A percentile compares a stretch with the other conserved stretches of the same genome.
These are phyloP conservation scores for Branchinecta sandiegonensis DNA, from an alignment of 2,888 invertebrate species.

Conservation along the genomic window DNA sequence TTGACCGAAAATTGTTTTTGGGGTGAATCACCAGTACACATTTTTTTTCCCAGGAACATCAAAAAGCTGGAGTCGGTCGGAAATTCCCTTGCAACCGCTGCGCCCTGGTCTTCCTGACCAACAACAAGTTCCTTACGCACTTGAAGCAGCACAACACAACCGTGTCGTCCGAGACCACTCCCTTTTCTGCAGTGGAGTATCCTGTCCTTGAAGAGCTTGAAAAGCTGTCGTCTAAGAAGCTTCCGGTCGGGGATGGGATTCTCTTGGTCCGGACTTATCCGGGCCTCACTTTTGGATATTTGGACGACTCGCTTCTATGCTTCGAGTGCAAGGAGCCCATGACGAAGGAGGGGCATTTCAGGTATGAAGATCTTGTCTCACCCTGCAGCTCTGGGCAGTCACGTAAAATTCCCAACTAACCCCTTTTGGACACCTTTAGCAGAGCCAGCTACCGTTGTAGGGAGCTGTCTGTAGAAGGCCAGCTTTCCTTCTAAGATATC, in stretches of 20 bases:
- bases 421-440: too few relatives aligned
- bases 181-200: background rate
- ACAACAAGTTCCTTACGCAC: background rate
- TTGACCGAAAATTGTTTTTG: too few relatives aligned
- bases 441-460: too few relatives aligned
- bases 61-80: background rate
- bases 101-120: background rate
- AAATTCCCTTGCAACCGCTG: background rate
- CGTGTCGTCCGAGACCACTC: background rate
- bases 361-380: background rate
- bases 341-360: background rate
- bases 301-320: background rate
- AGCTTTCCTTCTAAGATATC: too few relatives aligned
- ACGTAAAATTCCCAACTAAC: too few relatives aligned
- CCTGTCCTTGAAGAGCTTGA: background rate
- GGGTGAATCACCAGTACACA: too few relatives aligned
- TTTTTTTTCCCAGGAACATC: background rate
- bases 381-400: background rate
- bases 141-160: background rate
- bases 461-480: too few relatives aligned
- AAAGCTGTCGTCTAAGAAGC: background rate
- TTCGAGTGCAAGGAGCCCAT: background rate
- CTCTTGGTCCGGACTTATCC: background rate
- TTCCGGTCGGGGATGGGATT: background rate
- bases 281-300: background rate